Percentiles rank a stretch among this genome's conserved stretches.
These are phyloP conservation scores for Drosophila santomea DNA, from an alignment of 1,140 invertebrate genomes.

Conservation along the genomic window DNA sequence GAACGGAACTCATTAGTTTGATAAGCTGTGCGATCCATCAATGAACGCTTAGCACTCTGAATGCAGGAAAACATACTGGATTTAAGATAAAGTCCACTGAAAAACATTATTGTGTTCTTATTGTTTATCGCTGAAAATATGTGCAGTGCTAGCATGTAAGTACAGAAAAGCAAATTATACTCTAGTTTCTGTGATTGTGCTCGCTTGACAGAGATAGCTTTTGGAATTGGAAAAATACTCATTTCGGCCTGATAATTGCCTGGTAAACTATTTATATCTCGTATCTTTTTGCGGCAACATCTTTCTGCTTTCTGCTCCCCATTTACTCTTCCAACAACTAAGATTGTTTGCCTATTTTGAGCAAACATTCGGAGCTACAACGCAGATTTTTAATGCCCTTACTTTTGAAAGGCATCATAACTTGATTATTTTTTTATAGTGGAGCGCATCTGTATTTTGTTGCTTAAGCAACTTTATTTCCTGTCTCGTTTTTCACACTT, in stretches of 20 bases:
- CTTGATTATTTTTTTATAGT: background rate
- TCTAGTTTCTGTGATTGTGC: background rate
- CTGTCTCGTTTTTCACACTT: slow-evolving; percentile 32
- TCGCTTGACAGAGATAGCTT: slow-evolving; percentile 4
- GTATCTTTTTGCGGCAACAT: slow-evolving; percentile 45
- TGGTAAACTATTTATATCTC: slow-evolving; percentile 46
- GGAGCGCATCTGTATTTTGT: slow-evolving; percentile 13
- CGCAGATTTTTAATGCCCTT: slow-evolving; percentile 2
- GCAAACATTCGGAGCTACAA: slow-evolving; percentile 1
- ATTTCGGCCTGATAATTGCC: slow-evolving; percentile 27
- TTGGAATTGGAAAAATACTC: slow-evolving; percentile 7
- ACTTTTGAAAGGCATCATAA: background rate
- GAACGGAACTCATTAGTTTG: slow-evolving; percentile 20
- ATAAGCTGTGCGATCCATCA: slow-evolving; percentile 43
- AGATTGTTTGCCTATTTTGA: slow-evolving; percentile 33
- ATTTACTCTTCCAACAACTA: slow-evolving; percentile 30
- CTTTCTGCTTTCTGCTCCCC: slow-evolving; percentile 22
- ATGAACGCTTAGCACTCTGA: slow-evolving; percentile 4
- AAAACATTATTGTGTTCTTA: slow-evolving; percentile 11
- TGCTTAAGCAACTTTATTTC: background rate
- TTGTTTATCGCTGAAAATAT: slow-evolving; percentile 22
- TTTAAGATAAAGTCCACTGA: slow-evolving; percentile 14
- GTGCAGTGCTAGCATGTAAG: slow-evolving; percentile 1
- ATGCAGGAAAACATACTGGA: slow-evolving; percentile 1
- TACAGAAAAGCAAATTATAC: slow-evolving; percentile 2